Percentiles rank a stretch among this genome's conserved stretches.
Conservation (phyloP, 35 echinoderm and acorn worm genomes). For the Patiria miniata region DNA sequence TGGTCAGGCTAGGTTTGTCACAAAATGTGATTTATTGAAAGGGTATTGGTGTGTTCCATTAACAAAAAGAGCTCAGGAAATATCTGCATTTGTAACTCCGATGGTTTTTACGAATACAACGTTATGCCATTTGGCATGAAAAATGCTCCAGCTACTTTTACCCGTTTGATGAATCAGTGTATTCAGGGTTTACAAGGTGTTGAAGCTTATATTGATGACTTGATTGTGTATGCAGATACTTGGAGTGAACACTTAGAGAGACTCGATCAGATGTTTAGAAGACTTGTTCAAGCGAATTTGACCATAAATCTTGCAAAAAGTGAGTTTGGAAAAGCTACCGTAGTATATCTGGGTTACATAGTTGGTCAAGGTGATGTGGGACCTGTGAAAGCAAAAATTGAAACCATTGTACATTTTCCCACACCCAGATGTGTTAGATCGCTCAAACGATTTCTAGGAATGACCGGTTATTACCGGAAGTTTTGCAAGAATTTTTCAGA, state of each 20-base stretch:
- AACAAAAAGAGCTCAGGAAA: slow-evolving; percentile 25
- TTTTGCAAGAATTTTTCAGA: slow-evolving; percentile 36
- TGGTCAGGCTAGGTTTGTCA: slow-evolving; percentile 60
- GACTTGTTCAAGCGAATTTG: slow-evolving; percentile 35
- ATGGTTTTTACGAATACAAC: slow-evolving; percentile 30
- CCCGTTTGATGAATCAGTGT: slow-evolving; percentile 39
- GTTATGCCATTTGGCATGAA: slow-evolving; percentile 55
- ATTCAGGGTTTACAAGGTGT: slow-evolving; percentile 18
- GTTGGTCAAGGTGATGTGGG: slow-evolving; percentile 43
- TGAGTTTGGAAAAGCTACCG: slow-evolving; percentile 47
- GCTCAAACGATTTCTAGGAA: slow-evolving; percentile 49
- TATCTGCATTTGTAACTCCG: slow-evolving; percentile 53
- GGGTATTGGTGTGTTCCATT: slow-evolving; percentile 74
- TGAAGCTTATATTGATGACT: slow-evolving; percentile 65
- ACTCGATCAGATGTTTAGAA: slow-evolving; percentile 27
- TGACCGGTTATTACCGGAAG: slow-evolving; percentile 39
- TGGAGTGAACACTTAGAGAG: slow-evolving; percentile 47
- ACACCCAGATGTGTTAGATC: slow-evolving; percentile 21
- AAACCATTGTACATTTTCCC: slow-evolving; percentile 38
- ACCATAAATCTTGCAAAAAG: slow-evolving; percentile 50
- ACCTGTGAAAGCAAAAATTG: slow-evolving; percentile 42
- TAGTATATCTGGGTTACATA: slow-evolving; percentile 41
- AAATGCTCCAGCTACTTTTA: slow-evolving; percentile 51
- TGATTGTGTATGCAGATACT: slow-evolving; percentile 52
- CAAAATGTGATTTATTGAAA: slow-evolving; percentile 70